Base-by-base conservation (phyloP, 2,888 invertebrate species). In the Lottia scabra region DNA sequence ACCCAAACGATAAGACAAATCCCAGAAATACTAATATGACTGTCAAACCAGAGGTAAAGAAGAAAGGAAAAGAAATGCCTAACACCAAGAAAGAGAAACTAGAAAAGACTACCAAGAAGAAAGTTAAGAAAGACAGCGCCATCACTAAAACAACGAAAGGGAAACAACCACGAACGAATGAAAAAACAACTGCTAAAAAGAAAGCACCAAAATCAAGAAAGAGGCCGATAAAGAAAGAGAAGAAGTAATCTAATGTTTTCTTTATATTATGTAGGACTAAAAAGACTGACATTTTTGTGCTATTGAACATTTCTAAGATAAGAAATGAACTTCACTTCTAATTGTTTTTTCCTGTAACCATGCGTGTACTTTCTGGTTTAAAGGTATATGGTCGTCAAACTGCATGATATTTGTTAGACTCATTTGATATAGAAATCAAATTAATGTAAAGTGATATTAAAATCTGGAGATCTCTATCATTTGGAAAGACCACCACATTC, bases 161-260 rank as follows among this genome's bases (percentile, higher is more conserved):
- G 70, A 68, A 73, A 67, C 30, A 75, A 27, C 76, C 66, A 45
- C 62, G 68, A 8, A 75, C 77, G 67, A 76, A 80, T 0, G 81
- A 81, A 71, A 78, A 74, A n/a, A 71, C 69, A 19, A 75, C 75
- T n/a, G 69, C 78, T 0, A 76, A 68, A 16, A 80, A 78, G 73
- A 79, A 81, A 43, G 48, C 77, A 10, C 74, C 77, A 65, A 80
- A 81, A 63, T 72, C 80, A 30, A 74, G 80, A 12, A 78, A 80
- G 67, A 77, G 77, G 64, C 67, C 65, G 46, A 70, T 68, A 38
- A 79, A 79, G 74, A 74, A 77, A 70, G 63, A 78, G 10, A 76
- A 74, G 48, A 73, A 78, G 62, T 64, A 72, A 77, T 64, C 38
- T 10, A 38, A 38, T 38, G 10, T 8, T 38, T 38, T 38, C 1